Conservation (phyloP, 2,113 vertebrate genomes). For the Myiopsitta monachus region DNA sequence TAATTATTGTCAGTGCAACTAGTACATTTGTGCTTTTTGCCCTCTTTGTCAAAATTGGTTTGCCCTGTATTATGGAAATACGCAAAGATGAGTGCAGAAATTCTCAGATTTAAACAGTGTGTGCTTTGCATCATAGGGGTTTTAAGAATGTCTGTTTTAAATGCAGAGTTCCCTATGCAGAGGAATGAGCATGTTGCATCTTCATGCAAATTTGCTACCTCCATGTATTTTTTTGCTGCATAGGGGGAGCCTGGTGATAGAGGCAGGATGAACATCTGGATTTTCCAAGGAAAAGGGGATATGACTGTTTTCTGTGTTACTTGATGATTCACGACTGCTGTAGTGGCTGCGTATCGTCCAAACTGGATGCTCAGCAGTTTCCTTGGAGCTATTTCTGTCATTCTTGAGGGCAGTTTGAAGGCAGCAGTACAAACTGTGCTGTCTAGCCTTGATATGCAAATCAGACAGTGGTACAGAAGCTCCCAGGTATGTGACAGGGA, state of each 20-base stretch:
- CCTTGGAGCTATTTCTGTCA: background rate
- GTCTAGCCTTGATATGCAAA: background rate
- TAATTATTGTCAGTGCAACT: background rate
- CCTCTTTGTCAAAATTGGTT: background rate
- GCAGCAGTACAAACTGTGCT: background rate
- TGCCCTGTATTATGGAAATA: background rate
- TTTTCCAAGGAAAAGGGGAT: background rate
- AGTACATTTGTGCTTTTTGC: background rate
- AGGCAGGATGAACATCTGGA: background rate
- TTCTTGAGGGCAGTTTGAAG: background rate
- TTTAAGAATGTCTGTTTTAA: background rate
- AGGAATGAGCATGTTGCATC: background rate
- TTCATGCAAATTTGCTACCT: background rate
- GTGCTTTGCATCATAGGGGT: background rate
- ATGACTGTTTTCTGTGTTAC: accelerated
- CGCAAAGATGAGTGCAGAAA: background rate
- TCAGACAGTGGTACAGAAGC: background rate
- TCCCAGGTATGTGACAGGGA: background rate
- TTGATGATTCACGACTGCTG: accelerated
- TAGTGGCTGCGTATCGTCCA: accelerated
- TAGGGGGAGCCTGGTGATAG: background rate
- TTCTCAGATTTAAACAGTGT: background rate
- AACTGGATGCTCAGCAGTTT: background rate
- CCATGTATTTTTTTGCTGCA: background rate
- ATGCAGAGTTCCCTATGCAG: background rate